These are phyloP conservation scores for Dendrocincla fuliginosa DNA, from an alignment of 2,797 vertebrate genomes.

Conservation along the genomic window DNA sequence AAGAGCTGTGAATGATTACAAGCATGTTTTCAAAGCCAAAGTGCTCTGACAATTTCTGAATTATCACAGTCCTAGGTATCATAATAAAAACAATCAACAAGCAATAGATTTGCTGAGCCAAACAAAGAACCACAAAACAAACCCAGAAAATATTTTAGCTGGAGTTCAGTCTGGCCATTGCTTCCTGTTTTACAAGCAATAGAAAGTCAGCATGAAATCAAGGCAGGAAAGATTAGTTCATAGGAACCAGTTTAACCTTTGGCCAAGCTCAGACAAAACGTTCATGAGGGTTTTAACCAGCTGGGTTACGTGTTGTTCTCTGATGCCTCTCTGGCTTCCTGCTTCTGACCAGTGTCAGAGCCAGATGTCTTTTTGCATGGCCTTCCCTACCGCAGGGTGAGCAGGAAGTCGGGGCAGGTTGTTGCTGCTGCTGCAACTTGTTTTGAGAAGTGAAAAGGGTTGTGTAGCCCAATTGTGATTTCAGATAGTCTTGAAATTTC, in stretches of 20 bases:
- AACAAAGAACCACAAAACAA: background rate
- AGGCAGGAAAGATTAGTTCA: background rate
- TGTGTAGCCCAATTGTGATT: background rate
- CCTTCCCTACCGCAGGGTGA: fast-evolving
- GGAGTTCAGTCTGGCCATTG: background rate
- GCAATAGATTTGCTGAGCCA: background rate
- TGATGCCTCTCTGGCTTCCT: background rate
- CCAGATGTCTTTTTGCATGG: background rate
- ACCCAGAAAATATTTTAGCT: background rate
- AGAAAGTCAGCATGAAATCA: background rate
- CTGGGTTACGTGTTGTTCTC: background rate
- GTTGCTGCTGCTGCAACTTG: background rate
- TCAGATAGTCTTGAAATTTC: background rate
- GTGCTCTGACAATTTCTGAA: background rate
- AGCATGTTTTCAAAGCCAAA: background rate
- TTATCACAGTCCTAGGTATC: background rate
- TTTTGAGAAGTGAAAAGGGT: background rate
- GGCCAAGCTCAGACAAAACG: background rate
- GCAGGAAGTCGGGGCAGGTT: conserved; percentile 6
- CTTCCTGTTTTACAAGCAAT: background rate
- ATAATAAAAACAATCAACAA: background rate
- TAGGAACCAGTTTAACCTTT: background rate
- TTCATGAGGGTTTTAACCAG: background rate
- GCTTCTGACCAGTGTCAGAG: background rate
- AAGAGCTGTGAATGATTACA: background rate